Evolutionary conservation across 35 echinoderm and acorn worm species (phyloP).

Genomic region (Lytechinus variegatus): DNA sequence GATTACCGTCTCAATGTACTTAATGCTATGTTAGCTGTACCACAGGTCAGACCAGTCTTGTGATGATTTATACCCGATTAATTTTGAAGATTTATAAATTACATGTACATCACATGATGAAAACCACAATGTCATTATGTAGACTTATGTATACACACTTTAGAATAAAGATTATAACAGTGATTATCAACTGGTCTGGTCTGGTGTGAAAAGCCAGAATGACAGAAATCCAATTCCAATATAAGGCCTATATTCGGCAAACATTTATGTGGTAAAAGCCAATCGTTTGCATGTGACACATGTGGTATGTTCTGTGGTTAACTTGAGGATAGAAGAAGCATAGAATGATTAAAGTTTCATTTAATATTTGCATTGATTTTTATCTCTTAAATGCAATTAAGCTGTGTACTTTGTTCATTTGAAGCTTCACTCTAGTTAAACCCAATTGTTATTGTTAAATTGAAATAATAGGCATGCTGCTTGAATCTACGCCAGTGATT

Average conservation of each 20-base stretch:
- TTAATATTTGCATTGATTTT: not conserved
- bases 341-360: not conserved
- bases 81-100: not conserved
- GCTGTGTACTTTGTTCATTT: not conserved
- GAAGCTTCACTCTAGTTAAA: not conserved
- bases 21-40: too few relatives aligned
- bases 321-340: not conserved
- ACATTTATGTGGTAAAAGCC: not conserved
- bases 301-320: not conserved
- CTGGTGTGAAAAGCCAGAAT: not conserved
- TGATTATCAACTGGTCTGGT: not conserved
- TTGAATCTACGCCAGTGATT: not conserved
- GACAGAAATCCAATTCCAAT: too few relatives aligned
- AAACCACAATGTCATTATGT: not conserved
- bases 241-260: not conserved
- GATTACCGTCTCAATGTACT: not conserved
- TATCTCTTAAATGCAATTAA: not conserved
- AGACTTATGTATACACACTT: not conserved
- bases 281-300: not conserved
- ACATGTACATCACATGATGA: conserved; percentile 1
- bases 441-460: too few relatives aligned
- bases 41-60: not conserved
- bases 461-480: too few relatives aligned
- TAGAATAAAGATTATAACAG: not conserved
- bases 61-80: not conserved